phyloP scores from a whole-genome alignment of 2,888 invertebrate genomes.

The Podabrus alpinus region DNA sequence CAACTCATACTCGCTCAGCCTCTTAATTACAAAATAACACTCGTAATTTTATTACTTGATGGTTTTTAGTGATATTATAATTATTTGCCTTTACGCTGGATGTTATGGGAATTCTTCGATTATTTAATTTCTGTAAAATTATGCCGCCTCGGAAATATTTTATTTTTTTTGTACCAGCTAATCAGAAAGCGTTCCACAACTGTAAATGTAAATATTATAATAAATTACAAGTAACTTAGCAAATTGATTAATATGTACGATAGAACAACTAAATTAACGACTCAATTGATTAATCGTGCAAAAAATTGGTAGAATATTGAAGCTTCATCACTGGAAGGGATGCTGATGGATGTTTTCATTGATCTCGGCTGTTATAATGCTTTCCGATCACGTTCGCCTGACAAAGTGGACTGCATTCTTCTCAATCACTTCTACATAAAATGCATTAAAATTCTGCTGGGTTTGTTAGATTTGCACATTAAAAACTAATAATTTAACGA shows the following conservation, averaged over 20 bases:
- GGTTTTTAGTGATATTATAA: conserved; percentile 14
- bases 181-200: background rate
- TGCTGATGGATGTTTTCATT: conserved; percentile 16
- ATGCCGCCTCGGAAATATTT: background rate
- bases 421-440: conserved; percentile 18
- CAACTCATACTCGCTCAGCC: background rate
- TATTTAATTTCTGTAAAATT: background rate
- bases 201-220: background rate
- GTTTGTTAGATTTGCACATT: background rate
- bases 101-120: conserved; percentile 9
- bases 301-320: background rate
- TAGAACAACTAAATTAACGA: background rate
- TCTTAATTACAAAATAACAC: background rate
- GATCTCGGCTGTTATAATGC: conserved; percentile 7
- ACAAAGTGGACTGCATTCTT: conserved; percentile 28
- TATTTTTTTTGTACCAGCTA: background rate
- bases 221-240: background rate
- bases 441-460: conserved; percentile 20
- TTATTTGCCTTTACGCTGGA: conserved; percentile 13
- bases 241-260: background rate
- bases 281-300: background rate
- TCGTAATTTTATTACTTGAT: conserved; percentile 4
- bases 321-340: conserved; percentile 4
- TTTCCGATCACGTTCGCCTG: conserved; percentile 23
- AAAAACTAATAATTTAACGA: background rate